Percentiles rank a stretch among this genome's conserved stretches.
These are phyloP conservation scores for Exephanes ischioxanthus DNA, from an alignment of 2,888 invertebrate species.

Conservation along the genomic window DNA sequence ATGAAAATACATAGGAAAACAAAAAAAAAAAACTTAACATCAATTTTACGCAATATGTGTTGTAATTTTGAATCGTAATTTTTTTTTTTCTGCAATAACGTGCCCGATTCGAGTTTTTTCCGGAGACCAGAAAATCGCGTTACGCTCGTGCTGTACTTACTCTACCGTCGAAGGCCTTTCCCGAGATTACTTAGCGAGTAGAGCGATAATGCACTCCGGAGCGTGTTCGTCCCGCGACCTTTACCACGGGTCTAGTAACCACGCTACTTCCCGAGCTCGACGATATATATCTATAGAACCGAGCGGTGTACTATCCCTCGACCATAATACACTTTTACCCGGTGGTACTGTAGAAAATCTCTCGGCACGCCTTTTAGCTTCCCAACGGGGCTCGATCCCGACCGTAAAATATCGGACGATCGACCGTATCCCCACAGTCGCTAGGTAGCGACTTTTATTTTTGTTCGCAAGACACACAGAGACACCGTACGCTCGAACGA, in stretches of 20 bases:
- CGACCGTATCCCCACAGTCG: constrained; percentile 48
- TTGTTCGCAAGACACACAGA: neutral
- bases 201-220: constrained; percentile 66
- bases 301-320: constrained; percentile 6
- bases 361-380: constrained; percentile 65
- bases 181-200: constrained; percentile 63
- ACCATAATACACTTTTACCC: constrained; percentile 36
- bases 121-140: constrained; percentile 34
- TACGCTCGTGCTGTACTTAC: constrained; percentile 38
- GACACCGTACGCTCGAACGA: constrained; percentile 11
- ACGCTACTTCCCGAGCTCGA: constrained; percentile 52
- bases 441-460: constrained; percentile 34
- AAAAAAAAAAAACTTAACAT: too few species aligned
- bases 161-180: constrained; percentile 52
- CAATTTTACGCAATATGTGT: too few species aligned
- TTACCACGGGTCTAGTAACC: constrained; percentile 59
- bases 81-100: neutral
- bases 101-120: constrained; percentile 32
- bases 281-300: constrained; percentile 16
- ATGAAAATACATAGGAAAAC: neutral
- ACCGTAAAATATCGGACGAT: constrained; percentile 55
- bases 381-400: constrained; percentile 51
- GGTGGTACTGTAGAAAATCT: constrained; percentile 56
- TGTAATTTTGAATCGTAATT: neutral
- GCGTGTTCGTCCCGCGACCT: constrained; percentile 68